phyloP scores from a whole-genome alignment of 2,113 vertebrate species.

The Lathamus discolor region DNA sequence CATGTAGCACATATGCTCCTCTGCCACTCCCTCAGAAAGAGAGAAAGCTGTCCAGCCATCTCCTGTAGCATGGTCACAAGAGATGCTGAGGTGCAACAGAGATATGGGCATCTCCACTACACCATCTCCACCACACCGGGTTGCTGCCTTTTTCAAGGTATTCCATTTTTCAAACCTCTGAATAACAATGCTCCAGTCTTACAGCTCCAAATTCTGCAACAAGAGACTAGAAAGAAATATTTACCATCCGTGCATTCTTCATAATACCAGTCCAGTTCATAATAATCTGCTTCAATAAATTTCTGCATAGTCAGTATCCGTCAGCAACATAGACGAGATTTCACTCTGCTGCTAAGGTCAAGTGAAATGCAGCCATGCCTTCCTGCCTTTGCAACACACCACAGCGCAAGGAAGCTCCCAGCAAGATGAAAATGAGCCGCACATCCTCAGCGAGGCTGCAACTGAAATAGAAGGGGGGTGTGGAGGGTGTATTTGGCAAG shows the following conservation, averaged over 20 bases:
- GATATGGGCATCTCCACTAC: neutral
- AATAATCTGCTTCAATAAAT: slow-evolving; percentile 97
- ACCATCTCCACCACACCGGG: neutral
- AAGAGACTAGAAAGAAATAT: slow-evolving; percentile 39
- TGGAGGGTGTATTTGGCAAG: neutral
- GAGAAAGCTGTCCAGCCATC: slow-evolving; percentile 17
- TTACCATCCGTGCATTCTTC: slow-evolving; percentile 98
- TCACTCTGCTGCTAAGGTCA: slow-evolving; percentile 73
- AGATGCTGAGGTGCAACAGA: neutral
- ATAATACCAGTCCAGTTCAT: slow-evolving; percentile 98
- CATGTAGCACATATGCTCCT: neutral
- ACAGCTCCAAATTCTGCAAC: slow-evolving; percentile 2
- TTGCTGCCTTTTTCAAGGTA: neutral
- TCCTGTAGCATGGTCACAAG: neutral
- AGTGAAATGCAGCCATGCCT: slow-evolving; percentile 75
- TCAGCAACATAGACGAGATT: slow-evolving; percentile 52
- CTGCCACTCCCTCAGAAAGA: slow-evolving; percentile 20
- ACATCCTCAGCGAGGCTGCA: slow-evolving; percentile 64
- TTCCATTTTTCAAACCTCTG: neutral
- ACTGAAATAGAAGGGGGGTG: neutral
- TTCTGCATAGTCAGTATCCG: slow-evolving; percentile 93
- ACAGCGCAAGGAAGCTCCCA: neutral
- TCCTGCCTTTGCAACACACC: slow-evolving; percentile 59
- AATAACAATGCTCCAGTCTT: neutral
- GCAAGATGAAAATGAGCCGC: neutral